These are phyloP conservation scores for Operophtera brumata DNA, from an alignment of 2,888 invertebrate genomes.

Conservation along the genomic window DNA sequence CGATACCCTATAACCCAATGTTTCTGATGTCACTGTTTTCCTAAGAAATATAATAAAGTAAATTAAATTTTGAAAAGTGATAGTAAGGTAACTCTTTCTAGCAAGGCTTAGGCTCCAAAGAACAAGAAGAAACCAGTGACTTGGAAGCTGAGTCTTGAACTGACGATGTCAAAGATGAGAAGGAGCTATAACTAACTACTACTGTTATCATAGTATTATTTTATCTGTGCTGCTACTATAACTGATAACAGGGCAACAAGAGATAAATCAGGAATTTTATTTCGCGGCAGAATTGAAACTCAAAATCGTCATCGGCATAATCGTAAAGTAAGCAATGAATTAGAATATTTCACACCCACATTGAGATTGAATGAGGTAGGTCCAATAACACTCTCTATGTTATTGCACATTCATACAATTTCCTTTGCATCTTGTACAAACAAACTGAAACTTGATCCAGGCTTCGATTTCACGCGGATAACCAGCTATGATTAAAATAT, in stretches of 20 bases:
- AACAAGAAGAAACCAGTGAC: too few species aligned
- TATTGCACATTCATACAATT: conserved; percentile 12
- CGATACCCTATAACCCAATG: too few species aligned
- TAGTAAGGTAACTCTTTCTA: too few species aligned
- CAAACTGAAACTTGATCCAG: conserved; percentile 32
- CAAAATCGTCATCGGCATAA: neutral
- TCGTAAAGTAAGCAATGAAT: conserved; percentile 5
- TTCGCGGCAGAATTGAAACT: conserved; percentile 1
- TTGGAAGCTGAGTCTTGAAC: too few species aligned
- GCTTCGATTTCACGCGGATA: conserved; percentile 68
- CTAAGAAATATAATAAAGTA: too few species aligned
- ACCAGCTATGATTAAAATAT: conserved; percentile 71
- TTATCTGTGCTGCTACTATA: neutral
- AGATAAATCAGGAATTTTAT: neutral
- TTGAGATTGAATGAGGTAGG: conserved; percentile 4
- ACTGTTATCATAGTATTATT: too few species aligned
- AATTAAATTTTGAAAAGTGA: too few species aligned
- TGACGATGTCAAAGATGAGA: too few species aligned
- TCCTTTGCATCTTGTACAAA: conserved; percentile 13
- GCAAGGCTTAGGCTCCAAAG: too few species aligned
- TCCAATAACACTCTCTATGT: conserved; percentile 10
- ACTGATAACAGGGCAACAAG: neutral
- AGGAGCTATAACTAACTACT: too few species aligned
- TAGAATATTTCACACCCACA: conserved; percentile 10
- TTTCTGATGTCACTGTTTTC: too few species aligned